phyloP scores from a whole-genome alignment of 2,797 vertebrate species.

The Rhinichthys osculus region DNA sequence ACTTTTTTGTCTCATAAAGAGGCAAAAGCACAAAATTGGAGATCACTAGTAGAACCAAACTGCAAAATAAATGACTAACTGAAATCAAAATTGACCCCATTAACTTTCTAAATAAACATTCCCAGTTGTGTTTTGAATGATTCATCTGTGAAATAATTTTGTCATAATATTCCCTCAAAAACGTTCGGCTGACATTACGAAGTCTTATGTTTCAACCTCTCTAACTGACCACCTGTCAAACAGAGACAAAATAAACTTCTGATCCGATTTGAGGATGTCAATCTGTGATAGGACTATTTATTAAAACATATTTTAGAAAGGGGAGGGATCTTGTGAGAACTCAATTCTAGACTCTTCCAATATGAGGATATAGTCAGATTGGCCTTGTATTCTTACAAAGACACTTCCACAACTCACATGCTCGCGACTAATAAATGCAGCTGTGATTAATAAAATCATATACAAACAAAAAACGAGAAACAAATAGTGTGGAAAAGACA shows the following conservation, averaged over 20 bases:
- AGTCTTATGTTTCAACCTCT: neutral
- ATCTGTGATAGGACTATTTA: neutral
- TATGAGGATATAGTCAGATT: neutral
- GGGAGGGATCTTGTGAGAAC: neutral
- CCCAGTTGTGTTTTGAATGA: neutral
- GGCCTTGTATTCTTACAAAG: neutral
- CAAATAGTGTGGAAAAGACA: conserved; percentile 23
- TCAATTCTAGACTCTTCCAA: neutral
- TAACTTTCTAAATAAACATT: neutral
- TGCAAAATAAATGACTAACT: neutral
- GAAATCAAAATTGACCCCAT: neutral
- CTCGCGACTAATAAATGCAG: neutral
- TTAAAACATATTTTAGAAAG: no score
- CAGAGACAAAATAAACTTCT: neutral
- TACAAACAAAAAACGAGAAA: conserved; percentile 9
- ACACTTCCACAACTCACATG: neutral
- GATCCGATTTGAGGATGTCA: neutral
- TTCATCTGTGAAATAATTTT: neutral
- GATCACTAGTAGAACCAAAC: neutral
- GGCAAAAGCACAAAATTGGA: neutral
- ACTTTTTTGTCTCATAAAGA: neutral
- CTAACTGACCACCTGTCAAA: neutral
- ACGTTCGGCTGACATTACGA: neutral
- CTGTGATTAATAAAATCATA: neutral
- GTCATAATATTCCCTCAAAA: neutral